phyloP scores from a whole-genome alignment of 2,797 vertebrate species.

The Thripadectes ignobilis region DNA sequence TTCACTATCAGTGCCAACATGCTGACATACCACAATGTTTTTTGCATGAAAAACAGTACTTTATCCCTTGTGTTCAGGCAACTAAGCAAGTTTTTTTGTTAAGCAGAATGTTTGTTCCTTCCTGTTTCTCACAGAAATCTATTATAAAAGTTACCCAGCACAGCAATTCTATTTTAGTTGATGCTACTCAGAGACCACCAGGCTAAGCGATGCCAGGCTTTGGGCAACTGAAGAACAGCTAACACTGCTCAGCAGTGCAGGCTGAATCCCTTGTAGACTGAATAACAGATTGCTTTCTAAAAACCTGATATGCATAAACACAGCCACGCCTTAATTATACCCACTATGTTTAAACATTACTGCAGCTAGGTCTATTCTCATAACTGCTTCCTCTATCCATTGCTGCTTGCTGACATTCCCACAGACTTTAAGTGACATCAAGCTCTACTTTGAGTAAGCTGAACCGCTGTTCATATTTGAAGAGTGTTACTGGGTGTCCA shows the following conservation, averaged over 20 bases:
- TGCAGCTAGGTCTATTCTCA: background rate
- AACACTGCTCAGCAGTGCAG: background rate
- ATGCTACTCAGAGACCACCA: background rate
- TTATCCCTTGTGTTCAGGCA: background rate
- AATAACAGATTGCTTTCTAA: background rate
- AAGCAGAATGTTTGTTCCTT: background rate
- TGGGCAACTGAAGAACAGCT: background rate
- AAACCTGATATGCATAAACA: background rate
- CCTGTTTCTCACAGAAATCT: background rate
- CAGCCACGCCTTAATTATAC: background rate
- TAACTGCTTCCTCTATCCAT: background rate
- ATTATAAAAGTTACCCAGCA: background rate
- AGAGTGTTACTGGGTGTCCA: background rate
- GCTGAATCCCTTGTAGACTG: background rate
- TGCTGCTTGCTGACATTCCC: background rate
- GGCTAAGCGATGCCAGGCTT: background rate
- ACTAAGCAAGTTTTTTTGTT: conserved; percentile 15
- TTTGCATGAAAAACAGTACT: conserved; percentile 1
- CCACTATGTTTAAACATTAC: background rate
- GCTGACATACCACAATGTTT: background rate
- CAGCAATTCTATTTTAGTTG: background rate
- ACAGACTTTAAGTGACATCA: background rate
- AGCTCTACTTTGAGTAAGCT: background rate
- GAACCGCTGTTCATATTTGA: background rate
- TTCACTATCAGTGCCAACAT: background rate